Evolutionary conservation across 2,888 invertebrate species (phyloP).

Genomic region (Eristalis tenax): DNA sequence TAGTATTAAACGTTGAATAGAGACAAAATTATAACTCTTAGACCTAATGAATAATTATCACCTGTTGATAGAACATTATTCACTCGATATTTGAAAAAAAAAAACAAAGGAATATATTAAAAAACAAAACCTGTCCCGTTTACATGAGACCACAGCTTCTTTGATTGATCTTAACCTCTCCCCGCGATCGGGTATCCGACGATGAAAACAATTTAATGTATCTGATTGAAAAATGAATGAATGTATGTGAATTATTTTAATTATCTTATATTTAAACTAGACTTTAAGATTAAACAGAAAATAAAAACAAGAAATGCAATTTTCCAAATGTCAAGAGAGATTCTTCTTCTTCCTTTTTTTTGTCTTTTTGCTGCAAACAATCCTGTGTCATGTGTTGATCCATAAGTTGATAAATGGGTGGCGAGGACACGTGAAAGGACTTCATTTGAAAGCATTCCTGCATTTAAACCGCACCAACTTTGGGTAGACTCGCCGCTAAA

Average conservation of each 20-base stretch:
- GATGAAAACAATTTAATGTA: slow-evolving; percentile 8
- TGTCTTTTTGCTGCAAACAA: background rate
- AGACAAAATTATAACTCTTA: slow-evolving; percentile 32
- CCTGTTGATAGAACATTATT: background rate
- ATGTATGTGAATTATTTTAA: slow-evolving; percentile 61
- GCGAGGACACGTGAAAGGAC: background rate
- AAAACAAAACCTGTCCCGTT: background rate
- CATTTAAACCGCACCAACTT: slow-evolving; percentile 18
- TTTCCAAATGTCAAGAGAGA: slow-evolving; percentile 28
- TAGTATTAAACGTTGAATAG: slow-evolving; percentile 43
- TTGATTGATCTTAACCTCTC: slow-evolving; percentile 20
- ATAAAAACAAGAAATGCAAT: slow-evolving; percentile 47
- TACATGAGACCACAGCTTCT: slow-evolving; percentile 55
- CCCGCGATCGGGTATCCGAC: slow-evolving; percentile 35
- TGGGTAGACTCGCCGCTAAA: slow-evolving; percentile 31
- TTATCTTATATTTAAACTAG: slow-evolving; percentile 54
- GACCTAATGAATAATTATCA: slow-evolving; percentile 24
- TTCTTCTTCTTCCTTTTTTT: slow-evolving; percentile 8
- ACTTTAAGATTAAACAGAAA: slow-evolving; percentile 44
- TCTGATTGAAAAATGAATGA: slow-evolving; percentile 37
- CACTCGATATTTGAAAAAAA: slow-evolving; percentile 4
- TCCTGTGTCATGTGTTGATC: background rate
- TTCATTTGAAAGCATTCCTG: background rate
- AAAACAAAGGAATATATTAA: background rate
- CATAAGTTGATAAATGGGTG: background rate